Evolutionary conservation across 2,797 vertebrate genomes (phyloP).

Genomic region (Telmatherina bonti): DNA sequence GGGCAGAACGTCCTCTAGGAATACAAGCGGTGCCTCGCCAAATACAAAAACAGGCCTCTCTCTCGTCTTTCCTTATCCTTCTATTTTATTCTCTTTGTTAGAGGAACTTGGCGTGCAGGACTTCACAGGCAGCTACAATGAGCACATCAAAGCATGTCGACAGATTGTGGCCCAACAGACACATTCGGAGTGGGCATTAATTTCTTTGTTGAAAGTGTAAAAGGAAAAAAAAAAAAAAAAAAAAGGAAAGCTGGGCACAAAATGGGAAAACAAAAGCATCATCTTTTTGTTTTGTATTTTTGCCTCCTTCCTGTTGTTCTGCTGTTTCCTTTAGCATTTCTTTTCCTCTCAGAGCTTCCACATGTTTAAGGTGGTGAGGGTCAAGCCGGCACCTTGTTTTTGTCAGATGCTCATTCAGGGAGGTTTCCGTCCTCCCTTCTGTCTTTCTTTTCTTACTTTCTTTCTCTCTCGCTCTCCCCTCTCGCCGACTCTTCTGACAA

Average conservation of each 20-base stretch:
- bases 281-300: slow-evolving; percentile 55
- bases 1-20: slow-evolving; percentile 78
- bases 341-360: slow-evolving; percentile 55
- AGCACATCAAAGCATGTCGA: slow-evolving; percentile 78
- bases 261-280: slow-evolving; percentile 65
- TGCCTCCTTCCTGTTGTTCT: slow-evolving; percentile 53
- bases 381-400: slow-evolving; percentile 71
- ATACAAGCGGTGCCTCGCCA: slow-evolving; percentile 77
- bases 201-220: slow-evolving; percentile 79
- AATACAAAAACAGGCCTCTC: slow-evolving; percentile 77
- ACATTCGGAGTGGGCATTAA: slow-evolving; percentile 78
- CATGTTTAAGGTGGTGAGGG: slow-evolving; percentile 68
- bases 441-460: slow-evolving; percentile 62
- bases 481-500: slow-evolving; percentile 74
- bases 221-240: slow-evolving; percentile 59
- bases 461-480: slow-evolving; percentile 47
- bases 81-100: slow-evolving; percentile 83
- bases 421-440: slow-evolving; percentile 69
- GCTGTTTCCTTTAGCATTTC: slow-evolving; percentile 48
- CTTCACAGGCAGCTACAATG: slow-evolving; percentile 78
- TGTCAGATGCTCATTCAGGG: slow-evolving; percentile 69
- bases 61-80: slow-evolving; percentile 75
- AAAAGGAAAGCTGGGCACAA: slow-evolving; percentile 48
- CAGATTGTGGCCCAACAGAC: slow-evolving; percentile 81
- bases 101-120: slow-evolving; percentile 74